Base-by-base conservation (phyloP, 1,140 invertebrate genomes). In the Euborellia annulipes region DNA sequence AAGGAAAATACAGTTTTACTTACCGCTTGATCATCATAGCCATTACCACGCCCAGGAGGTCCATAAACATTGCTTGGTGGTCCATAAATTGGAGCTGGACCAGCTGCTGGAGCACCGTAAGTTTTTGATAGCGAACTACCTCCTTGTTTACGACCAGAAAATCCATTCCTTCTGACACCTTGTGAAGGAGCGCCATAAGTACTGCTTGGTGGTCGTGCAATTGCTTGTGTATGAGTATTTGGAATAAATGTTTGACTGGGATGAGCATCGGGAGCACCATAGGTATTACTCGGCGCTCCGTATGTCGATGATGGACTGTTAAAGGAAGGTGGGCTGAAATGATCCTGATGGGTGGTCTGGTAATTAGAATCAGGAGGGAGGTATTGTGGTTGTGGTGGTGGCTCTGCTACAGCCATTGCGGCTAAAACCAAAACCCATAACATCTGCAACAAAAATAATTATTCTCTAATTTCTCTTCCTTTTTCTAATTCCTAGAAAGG, bases 41-140 rank as follows among this genome's bases (percentile, higher is more conserved):
- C 22, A 18, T 2, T 9, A 13, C 17, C 8, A 8, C 22, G 16
- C 21, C 23, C 23, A 34, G 42, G 42, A 13, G 42, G 22, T 43
- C 42, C 42, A 11, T 43, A 36, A 2, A 30, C 23, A 11, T 22
- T 19, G 17, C 22, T 19, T 1, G 57, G 58, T 20, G 60, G 51
- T 14, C 55, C 60, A 49, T 63, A 63, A 18, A 48, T 50, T 20
- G 58, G 55, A 20, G 54, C 55, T 34, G 56, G 56, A 48, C 46
- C 36, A 27, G 40, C 52, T 13, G 19, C 8, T 6, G 42, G 18
- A n/a, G 14, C 22, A 9, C 21, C 41, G 11, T 27, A 27, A 27
- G 23, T 27, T 27, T 4, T 6, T 4, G 23, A 27, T 27, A 11
- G 23, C 4, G 11, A 6, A 27, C 11, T 27, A 27, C 4, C 4